phyloP scores from a whole-genome alignment of 2,113 vertebrate genomes.

The Amazona guildingii region DNA sequence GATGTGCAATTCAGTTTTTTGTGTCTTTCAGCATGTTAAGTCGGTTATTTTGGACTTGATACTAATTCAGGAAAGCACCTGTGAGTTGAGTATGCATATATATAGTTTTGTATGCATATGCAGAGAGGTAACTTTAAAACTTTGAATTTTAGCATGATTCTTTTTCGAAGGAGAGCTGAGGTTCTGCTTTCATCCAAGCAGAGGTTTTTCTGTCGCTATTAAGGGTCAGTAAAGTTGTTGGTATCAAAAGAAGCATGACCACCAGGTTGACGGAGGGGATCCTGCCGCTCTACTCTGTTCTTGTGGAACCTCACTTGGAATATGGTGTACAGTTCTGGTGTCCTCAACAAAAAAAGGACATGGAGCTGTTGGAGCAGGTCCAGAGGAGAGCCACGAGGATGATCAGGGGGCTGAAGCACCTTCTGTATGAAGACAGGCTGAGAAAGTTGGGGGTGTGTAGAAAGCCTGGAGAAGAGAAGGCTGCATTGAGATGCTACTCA shows the following conservation, averaged over 20 bases:
- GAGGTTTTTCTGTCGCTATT: not conserved
- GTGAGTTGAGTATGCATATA: not conserved
- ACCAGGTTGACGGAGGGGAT: not conserved
- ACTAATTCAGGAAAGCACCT: not conserved
- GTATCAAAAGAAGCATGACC: not conserved
- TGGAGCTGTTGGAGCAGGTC: too few species aligned
- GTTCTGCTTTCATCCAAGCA: not conserved
- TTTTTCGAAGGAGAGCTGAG: not conserved
- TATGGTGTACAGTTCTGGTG: not conserved
- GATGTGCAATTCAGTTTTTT: not conserved
- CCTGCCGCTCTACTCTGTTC: not conserved
- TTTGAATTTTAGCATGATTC: not conserved
- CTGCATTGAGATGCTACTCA: too few species aligned
- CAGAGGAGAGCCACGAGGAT: too few species aligned
- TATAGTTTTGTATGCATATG: not conserved
- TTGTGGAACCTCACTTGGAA: not conserved
- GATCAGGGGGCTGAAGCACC: too few species aligned
- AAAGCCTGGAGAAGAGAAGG: too few species aligned
- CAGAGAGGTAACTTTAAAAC: not conserved
- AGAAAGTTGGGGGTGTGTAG: too few species aligned
- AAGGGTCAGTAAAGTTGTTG: not conserved
- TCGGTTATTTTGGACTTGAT: not conserved
- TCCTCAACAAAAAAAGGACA: too few species aligned
- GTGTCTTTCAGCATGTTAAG: not conserved
- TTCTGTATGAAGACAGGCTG: too few species aligned